Conservation (phyloP, 1,140 invertebrate genomes). For the Atopsyche davidsoni region DNA sequence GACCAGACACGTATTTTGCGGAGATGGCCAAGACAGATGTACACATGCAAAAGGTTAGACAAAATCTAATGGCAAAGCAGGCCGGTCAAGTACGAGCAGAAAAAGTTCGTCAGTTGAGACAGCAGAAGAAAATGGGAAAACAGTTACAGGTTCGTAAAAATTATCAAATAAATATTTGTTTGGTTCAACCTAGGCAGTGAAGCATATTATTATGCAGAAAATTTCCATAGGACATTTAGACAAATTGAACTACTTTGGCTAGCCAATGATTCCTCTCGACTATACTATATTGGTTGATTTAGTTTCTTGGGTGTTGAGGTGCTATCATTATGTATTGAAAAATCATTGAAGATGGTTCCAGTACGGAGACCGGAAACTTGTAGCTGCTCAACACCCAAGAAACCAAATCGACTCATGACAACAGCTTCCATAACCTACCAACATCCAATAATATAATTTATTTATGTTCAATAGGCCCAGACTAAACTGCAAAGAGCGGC, state of each 20-base stretch:
- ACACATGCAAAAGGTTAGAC: slow-evolving; percentile 95
- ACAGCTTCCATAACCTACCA: too few species aligned
- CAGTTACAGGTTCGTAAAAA: slow-evolving; percentile 54
- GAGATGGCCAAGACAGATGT: slow-evolving; percentile 97
- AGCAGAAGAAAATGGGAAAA: slow-evolving; percentile 90
- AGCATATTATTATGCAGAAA: background rate
- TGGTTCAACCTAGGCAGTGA: background rate
- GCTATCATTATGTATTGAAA: too few species aligned
- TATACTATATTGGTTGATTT: too few species aligned
- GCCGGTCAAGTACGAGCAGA: slow-evolving; percentile 76
- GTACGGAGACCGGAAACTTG: too few species aligned
- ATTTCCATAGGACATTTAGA: background rate
- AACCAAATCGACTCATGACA: too few species aligned
- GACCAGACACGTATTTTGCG: slow-evolving; percentile 96
- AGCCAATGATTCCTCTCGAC: too few species aligned
- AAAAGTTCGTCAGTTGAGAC: slow-evolving; percentile 80
- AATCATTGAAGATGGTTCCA: too few species aligned
- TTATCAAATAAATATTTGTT: background rate
- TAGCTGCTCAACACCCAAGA: too few species aligned
- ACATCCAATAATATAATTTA: background rate
- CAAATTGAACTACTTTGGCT: too few species aligned
- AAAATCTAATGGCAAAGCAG: slow-evolving; percentile 80
- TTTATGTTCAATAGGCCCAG: slow-evolving; percentile 64
- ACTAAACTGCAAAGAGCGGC: slow-evolving; percentile 70
- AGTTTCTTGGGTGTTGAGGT: too few species aligned